Base-by-base conservation (phyloP, 2,113 vertebrate species). In the Rostratula benghalensis region DNA sequence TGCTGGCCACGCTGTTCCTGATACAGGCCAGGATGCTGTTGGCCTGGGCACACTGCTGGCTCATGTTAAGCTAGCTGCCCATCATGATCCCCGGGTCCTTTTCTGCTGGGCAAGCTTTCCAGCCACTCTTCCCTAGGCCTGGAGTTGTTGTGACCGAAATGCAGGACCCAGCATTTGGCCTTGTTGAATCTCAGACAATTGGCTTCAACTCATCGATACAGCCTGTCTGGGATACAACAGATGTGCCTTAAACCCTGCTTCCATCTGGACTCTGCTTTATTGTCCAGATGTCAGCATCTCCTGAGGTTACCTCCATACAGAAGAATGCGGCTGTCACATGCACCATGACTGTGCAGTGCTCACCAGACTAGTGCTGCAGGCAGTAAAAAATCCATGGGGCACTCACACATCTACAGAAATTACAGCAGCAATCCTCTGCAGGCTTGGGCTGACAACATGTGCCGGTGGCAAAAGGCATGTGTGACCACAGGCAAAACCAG, bases 261-360 rank as follows among this genome's bases (percentile, higher is more conserved):
- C 75, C 45, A 61, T 46, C 83, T 83, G 85, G 18, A 19, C 33
- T 33, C 60, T 28, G 33, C 23, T 56, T 48, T 65, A 8, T 35
- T 31, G 14, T 18, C 64, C 64, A 78, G 45, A 25, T 65, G n/a
- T 37, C 74, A 64, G 24, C 53, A 30, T 31, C 27, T 67, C 54
- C 60, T 37, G 18, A 33, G 15, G 50, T 65, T 81, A 43, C n/a
- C 46, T 18, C n/a, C 7, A 0, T 16, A 20, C 20, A 56, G 48
- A 46, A 71, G 60, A 60, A 63, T 43, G 33, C 54, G 46, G 17
- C 25, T 89, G 24, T 84, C 65, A 22, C 2, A 1, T 21, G 39
- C 0, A 0, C 25, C 1, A 3, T 21, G 28, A 8, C n/a, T 10
- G 4, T 20, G 21, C 53, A 35, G 51, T 10, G 23, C 37, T 16